Conservation (phyloP, 2,797 vertebrate genomes). For the Hyperoplus immaculatus region DNA sequence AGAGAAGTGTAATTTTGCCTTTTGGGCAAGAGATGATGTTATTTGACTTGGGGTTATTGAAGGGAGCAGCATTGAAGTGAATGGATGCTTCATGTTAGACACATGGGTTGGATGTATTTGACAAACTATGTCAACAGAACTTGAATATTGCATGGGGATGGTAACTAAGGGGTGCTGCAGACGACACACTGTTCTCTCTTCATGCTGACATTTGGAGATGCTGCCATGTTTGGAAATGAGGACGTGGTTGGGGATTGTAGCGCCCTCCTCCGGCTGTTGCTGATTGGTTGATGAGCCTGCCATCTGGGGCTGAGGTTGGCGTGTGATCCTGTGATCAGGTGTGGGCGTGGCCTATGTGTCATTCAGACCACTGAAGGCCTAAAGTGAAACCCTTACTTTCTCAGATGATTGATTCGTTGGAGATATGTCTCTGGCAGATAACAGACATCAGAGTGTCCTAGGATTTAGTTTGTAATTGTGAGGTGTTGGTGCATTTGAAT, state of each 20-base stretch:
- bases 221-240: conserved; percentile 15
- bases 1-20: background rate
- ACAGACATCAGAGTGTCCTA: conserved; percentile 25
- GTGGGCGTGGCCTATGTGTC: conserved; percentile 2
- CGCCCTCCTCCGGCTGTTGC: background rate
- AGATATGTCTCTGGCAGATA: conserved; percentile 39
- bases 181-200: background rate
- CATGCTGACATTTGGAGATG: conserved; percentile 10
- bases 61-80: conserved; percentile 24
- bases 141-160: conserved; percentile 3
- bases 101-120: conserved; percentile 14
- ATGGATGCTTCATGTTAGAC: conserved; percentile 14
- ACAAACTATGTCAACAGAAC: conserved; percentile 25
- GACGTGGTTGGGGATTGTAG: conserved; percentile 1
- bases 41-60: background rate
- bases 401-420: conserved; percentile 22
- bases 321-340: conserved; percentile 25
- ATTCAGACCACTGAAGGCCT: conserved; percentile 7
- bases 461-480: background rate
- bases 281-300: conserved; percentile 18
- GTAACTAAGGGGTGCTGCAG: conserved; percentile 12
- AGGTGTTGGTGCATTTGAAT: background rate
- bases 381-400: conserved; percentile 1
- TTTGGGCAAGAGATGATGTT: background rate
- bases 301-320: conserved; percentile 5